Conservation (phyloP, 2,113 vertebrate species). For the Zosterops pallidus region DNA sequence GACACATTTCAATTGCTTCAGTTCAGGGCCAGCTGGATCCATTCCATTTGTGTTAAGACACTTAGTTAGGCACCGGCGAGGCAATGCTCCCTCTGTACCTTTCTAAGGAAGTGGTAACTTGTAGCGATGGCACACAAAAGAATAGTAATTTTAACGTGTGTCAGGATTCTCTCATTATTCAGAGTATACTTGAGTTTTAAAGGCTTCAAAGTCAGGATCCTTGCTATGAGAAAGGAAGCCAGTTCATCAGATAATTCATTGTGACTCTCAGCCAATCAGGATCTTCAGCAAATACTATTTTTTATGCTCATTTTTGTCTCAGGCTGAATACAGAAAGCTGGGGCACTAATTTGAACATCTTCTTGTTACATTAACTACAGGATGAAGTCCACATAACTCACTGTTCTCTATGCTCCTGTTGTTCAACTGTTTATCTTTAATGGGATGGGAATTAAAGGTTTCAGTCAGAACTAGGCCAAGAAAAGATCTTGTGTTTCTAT, state of each 20-base stretch:
- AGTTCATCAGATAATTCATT: background rate
- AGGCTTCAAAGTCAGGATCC: background rate
- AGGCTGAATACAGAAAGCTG: background rate
- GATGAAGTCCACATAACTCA: background rate
- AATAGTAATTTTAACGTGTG: background rate
- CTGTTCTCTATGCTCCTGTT: background rate
- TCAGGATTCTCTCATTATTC: background rate
- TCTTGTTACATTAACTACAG: background rate
- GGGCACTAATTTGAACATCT: background rate
- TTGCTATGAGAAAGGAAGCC: background rate
- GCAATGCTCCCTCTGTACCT: background rate
- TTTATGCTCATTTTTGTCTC: background rate
- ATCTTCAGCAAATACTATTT: background rate
- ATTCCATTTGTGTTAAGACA: background rate
- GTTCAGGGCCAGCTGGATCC: background rate
- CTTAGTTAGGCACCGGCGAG: background rate
- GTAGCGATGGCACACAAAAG: background rate
- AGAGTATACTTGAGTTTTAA: background rate
- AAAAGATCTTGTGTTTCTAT: background rate
- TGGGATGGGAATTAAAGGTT: background rate
- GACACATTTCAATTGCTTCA: background rate
- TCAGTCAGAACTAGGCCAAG: background rate
- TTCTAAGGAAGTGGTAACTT: background rate
- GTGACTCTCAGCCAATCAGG: background rate
- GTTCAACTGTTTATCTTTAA: background rate